These are phyloP conservation scores for Megaceryle torquata DNA, from an alignment of 2,113 vertebrate species.

Conservation along the genomic window DNA sequence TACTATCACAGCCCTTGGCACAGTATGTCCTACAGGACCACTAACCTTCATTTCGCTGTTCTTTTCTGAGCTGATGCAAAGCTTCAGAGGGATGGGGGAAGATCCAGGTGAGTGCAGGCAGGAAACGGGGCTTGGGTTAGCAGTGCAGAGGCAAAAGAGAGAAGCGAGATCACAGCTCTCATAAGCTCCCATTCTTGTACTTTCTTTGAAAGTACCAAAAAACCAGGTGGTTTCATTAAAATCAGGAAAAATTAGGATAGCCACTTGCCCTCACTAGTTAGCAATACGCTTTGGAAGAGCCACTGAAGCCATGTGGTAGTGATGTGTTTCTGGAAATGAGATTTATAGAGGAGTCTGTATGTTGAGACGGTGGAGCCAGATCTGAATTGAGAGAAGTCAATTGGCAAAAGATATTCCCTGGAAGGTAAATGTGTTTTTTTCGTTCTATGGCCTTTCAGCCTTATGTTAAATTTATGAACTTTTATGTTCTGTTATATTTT, in stretches of 20 bases:
- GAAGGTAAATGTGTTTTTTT: slow-evolving; percentile 36
- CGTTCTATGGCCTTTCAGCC: not conserved
- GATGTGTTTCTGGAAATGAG: not conserved
- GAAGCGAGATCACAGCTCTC: not conserved
- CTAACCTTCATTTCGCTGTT: not conserved
- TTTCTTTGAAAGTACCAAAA: not conserved
- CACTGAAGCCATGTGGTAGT: not conserved
- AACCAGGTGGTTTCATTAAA: not conserved
- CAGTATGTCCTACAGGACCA: not conserved
- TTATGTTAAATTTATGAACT: slow-evolving; percentile 47
- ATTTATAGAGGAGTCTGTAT: not conserved
- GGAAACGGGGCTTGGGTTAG: not conserved
- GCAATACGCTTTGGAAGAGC: not conserved
- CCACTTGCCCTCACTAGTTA: not conserved
- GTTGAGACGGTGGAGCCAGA: accelerated
- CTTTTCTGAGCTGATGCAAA: not conserved
- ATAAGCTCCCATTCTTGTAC: not conserved
- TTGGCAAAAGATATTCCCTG: not conserved
- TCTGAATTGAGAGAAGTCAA: not conserved
- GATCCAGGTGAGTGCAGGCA: not conserved
- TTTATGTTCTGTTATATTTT: slow-evolving; percentile 48
- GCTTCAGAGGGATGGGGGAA: not conserved
- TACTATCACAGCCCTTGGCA: accelerated
- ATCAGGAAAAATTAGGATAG: not conserved
- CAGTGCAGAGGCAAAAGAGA: not conserved